Base-by-base conservation (phyloP, 1,140 invertebrate genomes). In the Camponotus pennsylvanicus region DNA sequence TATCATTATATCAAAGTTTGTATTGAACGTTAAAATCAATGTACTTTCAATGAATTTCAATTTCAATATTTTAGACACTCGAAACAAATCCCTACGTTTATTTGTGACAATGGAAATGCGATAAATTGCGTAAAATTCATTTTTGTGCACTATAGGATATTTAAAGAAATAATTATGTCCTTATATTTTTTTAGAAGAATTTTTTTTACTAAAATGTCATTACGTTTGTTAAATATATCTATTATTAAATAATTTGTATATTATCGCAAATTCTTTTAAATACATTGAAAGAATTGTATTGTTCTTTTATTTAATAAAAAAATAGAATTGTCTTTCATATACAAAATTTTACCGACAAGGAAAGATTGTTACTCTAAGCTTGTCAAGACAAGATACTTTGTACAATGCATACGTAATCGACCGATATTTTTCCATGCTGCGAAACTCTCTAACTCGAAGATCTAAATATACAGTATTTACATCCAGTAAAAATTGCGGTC, bases 391-490 rank as follows among this genome's bases (percentile, higher is more conserved):
- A 3, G n/a, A 40, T 59, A 21, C 40, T 83, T 45, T 40, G 18
- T 37, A 75, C 32, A 55, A 55, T 71, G 37, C 40, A 15, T 18
- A 32, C 6, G 8, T 67, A 40, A 73, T 80, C 37, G 66, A 3
- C 42, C 69, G n/a, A 83, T 75, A 83, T 75, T 83, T 75, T 83
- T 75, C 32, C 13, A 40, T 42, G 13, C 15, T 52, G 21, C 40
- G 27, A 7, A 82, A 82, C 32, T 83, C 27, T 61, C 57, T n/a
- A n/a, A n/a, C n/a, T n/a, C n/a, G n/a, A n/a, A n/a, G 27, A 82
- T 70, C 32, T 83, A 73, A 73, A 83, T 83, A 82, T 57, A 52
- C 49, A 18, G 37, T 80, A 71, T 83, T 75, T 75, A 83, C 69
- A 75, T 73, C 40, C 40, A 13, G 42, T 27, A 75, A 83, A 83